These are phyloP conservation scores for Eolophus roseicapilla DNA, from an alignment of 2,113 vertebrate species.

Conservation along the genomic window DNA sequence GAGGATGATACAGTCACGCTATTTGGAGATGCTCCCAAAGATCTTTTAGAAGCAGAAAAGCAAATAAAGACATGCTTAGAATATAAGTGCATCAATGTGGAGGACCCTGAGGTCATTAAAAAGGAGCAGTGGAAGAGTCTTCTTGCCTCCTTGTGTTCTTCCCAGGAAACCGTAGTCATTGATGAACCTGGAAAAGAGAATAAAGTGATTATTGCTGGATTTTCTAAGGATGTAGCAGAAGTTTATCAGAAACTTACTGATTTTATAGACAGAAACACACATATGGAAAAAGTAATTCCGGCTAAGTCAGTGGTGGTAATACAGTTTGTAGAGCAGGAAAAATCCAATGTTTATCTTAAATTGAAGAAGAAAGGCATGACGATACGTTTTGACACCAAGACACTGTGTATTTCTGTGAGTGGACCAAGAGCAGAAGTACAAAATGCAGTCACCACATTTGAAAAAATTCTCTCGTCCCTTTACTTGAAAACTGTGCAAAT, in stretches of 20 bases:
- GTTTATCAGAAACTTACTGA: slow-evolving; percentile 51
- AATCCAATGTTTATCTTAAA: not conserved
- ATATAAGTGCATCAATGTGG: slow-evolving; percentile 59
- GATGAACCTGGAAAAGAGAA: not conserved
- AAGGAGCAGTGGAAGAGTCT: slow-evolving; percentile 73
- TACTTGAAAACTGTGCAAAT: slow-evolving; percentile 52
- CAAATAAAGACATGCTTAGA: slow-evolving; percentile 67
- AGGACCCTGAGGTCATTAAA: slow-evolving; percentile 63
- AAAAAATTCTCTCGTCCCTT: slow-evolving; percentile 54
- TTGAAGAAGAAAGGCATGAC: slow-evolving; percentile 61
- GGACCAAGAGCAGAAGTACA: slow-evolving; percentile 74
- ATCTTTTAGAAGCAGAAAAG: slow-evolving; percentile 74
- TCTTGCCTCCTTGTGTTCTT: slow-evolving; percentile 12
- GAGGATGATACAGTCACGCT: slow-evolving; percentile 58
- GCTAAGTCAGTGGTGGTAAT: slow-evolving; percentile 36
- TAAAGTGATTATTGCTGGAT: slow-evolving; percentile 77
- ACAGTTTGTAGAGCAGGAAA: slow-evolving; percentile 71
- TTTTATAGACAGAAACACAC: slow-evolving; percentile 76
- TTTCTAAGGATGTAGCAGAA: slow-evolving; percentile 44
- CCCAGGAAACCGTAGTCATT: slow-evolving; percentile 44
- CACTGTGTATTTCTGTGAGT: slow-evolving; percentile 65
- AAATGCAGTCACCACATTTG: slow-evolving; percentile 2
- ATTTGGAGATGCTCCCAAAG: slow-evolving; percentile 49
- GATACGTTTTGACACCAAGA: slow-evolving; percentile 33
- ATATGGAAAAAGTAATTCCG: slow-evolving; percentile 55